Evolutionary conservation across 2,113 vertebrate species (phyloP).

Genomic region (Sylvicapra grimmia): DNA sequence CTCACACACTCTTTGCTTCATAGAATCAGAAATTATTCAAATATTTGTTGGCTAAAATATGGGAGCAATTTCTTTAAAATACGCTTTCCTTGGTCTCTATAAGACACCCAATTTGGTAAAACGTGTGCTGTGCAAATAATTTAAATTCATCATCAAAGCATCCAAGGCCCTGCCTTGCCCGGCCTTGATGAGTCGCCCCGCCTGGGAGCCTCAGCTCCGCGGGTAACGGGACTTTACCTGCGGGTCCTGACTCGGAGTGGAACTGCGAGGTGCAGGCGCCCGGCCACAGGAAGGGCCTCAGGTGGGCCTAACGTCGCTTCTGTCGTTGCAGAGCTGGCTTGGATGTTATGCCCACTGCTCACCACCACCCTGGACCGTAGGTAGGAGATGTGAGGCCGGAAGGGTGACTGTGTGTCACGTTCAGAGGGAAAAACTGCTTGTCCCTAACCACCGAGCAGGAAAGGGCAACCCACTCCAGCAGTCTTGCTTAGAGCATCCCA

Average conservation of each 20-base stretch:
- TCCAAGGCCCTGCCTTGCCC: background rate
- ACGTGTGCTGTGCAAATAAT: background rate
- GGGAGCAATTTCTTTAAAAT: background rate
- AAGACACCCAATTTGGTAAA: background rate
- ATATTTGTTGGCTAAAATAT: background rate
- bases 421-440: background rate
- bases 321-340: background rate
- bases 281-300: background rate
- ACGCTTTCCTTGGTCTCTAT: background rate
- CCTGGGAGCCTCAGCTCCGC: background rate
- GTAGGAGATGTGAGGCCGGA: background rate
- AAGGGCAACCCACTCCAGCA: background rate
- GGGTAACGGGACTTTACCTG: background rate
- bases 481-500: background rate
- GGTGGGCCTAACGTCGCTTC: too few species aligned
- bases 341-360: background rate
- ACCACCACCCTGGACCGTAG: background rate
- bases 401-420: background rate
- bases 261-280: rapidly evolving
- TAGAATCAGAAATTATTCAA: background rate
- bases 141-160: background rate
- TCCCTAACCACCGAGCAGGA: background rate
- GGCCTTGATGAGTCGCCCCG: background rate
- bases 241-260: background rate
- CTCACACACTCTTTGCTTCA: background rate